Conservation (phyloP, 37 sponge, comb jelly and placozoan genomes). For the Ephydatia muelleri region DNA sequence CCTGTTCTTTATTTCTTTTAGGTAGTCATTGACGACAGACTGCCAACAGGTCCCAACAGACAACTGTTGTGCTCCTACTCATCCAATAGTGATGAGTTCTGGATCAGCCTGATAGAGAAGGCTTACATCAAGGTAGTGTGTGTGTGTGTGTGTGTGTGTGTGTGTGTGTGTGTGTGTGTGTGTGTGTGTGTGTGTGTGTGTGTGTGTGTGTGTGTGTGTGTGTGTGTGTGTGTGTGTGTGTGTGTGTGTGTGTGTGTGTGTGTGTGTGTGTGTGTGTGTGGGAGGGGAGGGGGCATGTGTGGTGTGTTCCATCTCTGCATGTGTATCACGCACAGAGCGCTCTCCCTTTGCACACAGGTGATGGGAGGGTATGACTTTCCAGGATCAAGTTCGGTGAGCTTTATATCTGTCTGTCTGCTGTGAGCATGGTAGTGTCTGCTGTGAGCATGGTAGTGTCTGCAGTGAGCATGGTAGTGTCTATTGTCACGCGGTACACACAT, state of each 20-base stretch:
- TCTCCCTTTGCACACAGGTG: constrained; percentile 64
- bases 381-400: constrained; percentile 93
- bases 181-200: background rate
- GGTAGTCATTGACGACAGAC: constrained; percentile 92
- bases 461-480: too few relatives aligned
- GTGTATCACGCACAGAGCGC: background rate
- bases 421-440: too few relatives aligned
- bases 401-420: background rate
- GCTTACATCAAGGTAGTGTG: constrained; percentile 96
- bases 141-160: background rate
- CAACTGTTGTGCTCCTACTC: constrained; percentile 94
- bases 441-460: too few relatives aligned
- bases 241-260: background rate
- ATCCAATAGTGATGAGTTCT: constrained; percentile 87
- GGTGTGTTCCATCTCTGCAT: background rate
- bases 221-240: background rate
- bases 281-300: background rate
- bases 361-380: constrained; percentile 99
- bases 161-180: background rate
- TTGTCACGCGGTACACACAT: too few relatives aligned
- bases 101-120: constrained; percentile 97
- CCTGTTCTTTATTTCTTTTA: background rate
- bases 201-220: background rate
- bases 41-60: constrained; percentile 79
- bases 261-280: background rate